Evolutionary conservation across 2,888 invertebrate genomes (phyloP).

Genomic region (Harpalus rubripes): DNA sequence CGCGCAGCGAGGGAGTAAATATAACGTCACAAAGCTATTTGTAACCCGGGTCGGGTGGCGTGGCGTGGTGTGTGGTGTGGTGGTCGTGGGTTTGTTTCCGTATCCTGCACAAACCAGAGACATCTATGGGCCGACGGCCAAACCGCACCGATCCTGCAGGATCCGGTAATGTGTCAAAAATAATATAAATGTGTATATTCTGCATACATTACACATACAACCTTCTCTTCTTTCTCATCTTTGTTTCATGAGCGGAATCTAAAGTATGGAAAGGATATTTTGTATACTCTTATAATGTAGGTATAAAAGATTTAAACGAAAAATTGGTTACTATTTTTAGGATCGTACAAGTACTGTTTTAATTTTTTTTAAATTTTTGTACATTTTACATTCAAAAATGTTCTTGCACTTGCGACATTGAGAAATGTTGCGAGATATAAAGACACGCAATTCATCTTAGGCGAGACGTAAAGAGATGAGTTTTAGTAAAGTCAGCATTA

Average conservation of each 20-base stretch:
- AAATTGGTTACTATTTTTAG: too few relatives aligned
- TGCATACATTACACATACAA: conserved; percentile 54
- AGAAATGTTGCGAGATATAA: too few relatives aligned
- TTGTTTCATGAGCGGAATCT: background rate
- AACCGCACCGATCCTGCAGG: conserved; percentile 42
- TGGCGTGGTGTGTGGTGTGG: background rate
- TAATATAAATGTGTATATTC: conserved; percentile 66
- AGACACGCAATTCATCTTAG: too few relatives aligned
- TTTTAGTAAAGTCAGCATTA: too few relatives aligned
- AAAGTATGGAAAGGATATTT: background rate
- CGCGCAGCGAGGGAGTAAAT: conserved; percentile 76
- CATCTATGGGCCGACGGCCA: conserved; percentile 66
- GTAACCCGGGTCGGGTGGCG: conserved; percentile 72
- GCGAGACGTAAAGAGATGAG: too few relatives aligned
- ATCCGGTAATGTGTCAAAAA: conserved; percentile 60
- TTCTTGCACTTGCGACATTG: too few relatives aligned
- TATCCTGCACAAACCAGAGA: conserved; percentile 54
- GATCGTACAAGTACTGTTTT: too few relatives aligned
- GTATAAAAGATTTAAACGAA: too few relatives aligned
- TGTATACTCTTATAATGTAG: background rate
- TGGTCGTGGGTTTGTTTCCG: conserved; percentile 46
- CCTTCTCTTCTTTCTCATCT: background rate
- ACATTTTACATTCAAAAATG: too few relatives aligned
- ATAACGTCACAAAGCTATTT: conserved; percentile 78
- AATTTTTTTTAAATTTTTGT: too few relatives aligned